A percentile compares a stretch with the other conserved stretches of the same genome.
Evolutionary conservation across 2,888 invertebrate species (phyloP).

Genomic region (Pasiphila rectangulata): DNA sequence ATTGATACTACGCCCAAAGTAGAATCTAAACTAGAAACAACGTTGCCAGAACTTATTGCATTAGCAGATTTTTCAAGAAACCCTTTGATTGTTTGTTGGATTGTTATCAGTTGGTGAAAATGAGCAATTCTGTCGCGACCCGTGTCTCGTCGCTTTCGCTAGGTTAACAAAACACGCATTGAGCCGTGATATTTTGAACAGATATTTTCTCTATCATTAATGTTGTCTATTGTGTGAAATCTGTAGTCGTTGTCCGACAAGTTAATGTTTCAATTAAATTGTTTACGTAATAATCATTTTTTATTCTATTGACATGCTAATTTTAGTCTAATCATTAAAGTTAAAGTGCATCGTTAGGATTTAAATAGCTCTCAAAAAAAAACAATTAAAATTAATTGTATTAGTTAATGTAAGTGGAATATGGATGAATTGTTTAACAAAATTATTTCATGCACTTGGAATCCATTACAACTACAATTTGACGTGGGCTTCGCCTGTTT

Average conservation of each 20-base stretch:
- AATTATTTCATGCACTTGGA: slow-evolving; percentile 56
- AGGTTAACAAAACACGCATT: slow-evolving; percentile 35
- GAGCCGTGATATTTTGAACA: slow-evolving; percentile 40
- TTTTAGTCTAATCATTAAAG: slow-evolving; percentile 71
- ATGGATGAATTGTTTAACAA: slow-evolving; percentile 44
- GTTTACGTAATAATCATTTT: slow-evolving; percentile 77
- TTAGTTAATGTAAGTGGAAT: slow-evolving; percentile 64
- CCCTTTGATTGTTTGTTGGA: neutral
- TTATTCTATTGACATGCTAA: slow-evolving; percentile 78
- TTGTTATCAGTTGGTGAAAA: slow-evolving; percentile 1
- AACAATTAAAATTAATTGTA: slow-evolving; percentile 55
- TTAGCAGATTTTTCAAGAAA: slow-evolving; percentile 1
- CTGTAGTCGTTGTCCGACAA: slow-evolving; percentile 77
- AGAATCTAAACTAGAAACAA: neutral
- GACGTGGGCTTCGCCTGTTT: slow-evolving; percentile 62
- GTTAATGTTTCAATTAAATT: slow-evolving; percentile 77
- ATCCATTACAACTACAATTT: slow-evolving; percentile 47
- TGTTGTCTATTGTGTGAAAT: slow-evolving; percentile 70
- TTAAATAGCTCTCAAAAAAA: slow-evolving; percentile 73
- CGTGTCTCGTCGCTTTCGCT: slow-evolving; percentile 37
- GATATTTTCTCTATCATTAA: slow-evolving; percentile 56
- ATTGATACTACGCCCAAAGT: too few species aligned
- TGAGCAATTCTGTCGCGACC: slow-evolving; percentile 36
- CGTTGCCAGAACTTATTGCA: neutral
- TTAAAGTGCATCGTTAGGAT: slow-evolving; percentile 69